Base-by-base conservation (phyloP, 2,113 vertebrate species). In the Merops nubicus region DNA sequence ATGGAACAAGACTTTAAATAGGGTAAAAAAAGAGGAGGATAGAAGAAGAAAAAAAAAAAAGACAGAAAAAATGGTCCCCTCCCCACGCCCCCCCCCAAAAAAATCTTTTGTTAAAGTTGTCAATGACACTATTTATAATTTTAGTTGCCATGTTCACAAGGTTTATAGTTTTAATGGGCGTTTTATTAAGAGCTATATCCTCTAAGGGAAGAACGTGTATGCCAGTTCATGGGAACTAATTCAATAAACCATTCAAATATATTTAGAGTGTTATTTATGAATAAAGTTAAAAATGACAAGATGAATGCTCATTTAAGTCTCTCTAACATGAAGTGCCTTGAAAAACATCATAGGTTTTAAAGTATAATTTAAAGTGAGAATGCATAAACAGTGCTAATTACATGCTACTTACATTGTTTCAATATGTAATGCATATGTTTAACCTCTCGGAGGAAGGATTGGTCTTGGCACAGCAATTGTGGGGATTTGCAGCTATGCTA, bases 41-140 rank as follows among this genome's bases (percentile, higher is more conserved):
- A 45, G 53, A 42, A n/a, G 12, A 2, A 1, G 26, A 3, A 11
- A 8, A 31, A 82, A 23, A 73, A 73, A 63, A 38, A 64, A 4
- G 51, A 40, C 17, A 34, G 29, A 64, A 83, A 87, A 83, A 91
- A 85, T 59, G 40, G 34, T 22, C 64, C 85, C 60, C 26, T 33
- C 33, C 42, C 45, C 38, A 56, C 31, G n/a, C 23, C 16, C 7
- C 34, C 85, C 80, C 45, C n/a, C n/a, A n/a, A n/a, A 94, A 96
- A 78, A 68, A 94, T 95, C 96, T 97, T 98, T 97, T 97, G 96
- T 97, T 97, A 88, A 96, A 97, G 76, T 96, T 98, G 93, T 91
- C 3, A 15, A 54, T 90, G 95, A 96, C 88, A 72, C 81, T 89
- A 86, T 96, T 97, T 96, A 89, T 96, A 97, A 96, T 96, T 97